Conservation (phyloP, 2,888 invertebrate genomes). For the Acleris cristana region DNA sequence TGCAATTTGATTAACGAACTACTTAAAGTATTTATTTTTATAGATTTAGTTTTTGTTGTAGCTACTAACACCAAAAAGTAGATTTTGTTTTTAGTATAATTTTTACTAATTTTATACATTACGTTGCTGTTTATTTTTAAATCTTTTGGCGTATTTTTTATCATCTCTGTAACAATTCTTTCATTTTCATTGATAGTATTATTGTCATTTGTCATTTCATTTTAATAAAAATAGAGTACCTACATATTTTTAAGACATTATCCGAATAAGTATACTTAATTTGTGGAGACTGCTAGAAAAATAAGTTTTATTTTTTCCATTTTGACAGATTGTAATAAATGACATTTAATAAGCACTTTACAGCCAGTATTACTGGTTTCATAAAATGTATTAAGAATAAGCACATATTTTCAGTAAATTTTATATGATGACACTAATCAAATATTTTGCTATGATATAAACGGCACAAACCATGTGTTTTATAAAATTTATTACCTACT, state of each 20-base stretch:
- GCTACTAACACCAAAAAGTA: slow-evolving; percentile 82
- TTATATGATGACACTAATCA: slow-evolving; percentile 1
- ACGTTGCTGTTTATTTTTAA: slow-evolving; percentile 39
- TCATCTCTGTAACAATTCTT: slow-evolving; percentile 18
- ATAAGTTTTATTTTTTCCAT: slow-evolving; percentile 47
- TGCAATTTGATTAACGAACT: slow-evolving; percentile 66
- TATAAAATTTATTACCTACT: no score
- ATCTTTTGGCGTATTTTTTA: slow-evolving; percentile 15
- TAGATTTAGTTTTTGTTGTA: slow-evolving; percentile 65
- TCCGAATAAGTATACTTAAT: slow-evolving; percentile 52
- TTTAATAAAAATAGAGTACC: slow-evolving; percentile 25
- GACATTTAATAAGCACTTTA: slow-evolving; percentile 43
- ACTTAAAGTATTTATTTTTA: slow-evolving; percentile 73
- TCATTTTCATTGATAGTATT: slow-evolving; percentile 22
- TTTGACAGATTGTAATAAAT: slow-evolving; percentile 38
- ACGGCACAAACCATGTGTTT: not conserved
- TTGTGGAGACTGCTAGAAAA: slow-evolving; percentile 64
- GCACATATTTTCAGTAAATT: slow-evolving; percentile 10
- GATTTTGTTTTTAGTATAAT: slow-evolving; percentile 62
- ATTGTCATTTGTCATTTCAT: slow-evolving; percentile 21
- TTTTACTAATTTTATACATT: slow-evolving; percentile 52
- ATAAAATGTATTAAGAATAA: not conserved
- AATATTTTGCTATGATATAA: slow-evolving; percentile 3
- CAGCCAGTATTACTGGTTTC: not conserved
- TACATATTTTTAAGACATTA: slow-evolving; percentile 24